Evolutionary conservation across 1,140 invertebrate genomes (phyloP).

Genomic region (Oncopodura yosiiana): DNA sequence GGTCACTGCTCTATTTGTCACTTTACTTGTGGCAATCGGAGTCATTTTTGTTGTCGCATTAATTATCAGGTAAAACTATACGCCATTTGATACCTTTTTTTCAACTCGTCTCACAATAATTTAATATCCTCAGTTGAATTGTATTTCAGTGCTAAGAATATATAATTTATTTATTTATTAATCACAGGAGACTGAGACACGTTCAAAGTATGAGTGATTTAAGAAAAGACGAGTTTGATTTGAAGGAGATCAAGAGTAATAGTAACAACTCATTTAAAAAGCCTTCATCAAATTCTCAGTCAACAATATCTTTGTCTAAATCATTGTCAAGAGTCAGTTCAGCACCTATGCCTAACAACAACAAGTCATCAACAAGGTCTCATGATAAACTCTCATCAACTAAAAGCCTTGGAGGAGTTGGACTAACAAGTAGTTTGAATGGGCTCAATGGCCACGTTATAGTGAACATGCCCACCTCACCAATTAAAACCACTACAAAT

Average conservation of each 20-base stretch:
- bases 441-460: no score
- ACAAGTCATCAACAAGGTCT: no score
- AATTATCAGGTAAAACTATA: slow-evolving; percentile 16
- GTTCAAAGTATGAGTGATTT: slow-evolving; percentile 20
- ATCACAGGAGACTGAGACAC: slow-evolving; percentile 26
- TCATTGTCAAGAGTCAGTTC: no score
- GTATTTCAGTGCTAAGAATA: not conserved
- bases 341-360: no score
- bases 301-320: no score
- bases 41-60: slow-evolving; percentile 25
- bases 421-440: no score
- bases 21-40: slow-evolving; percentile 10
- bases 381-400: no score
- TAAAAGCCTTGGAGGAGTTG: no score
- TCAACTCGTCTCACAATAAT: not conserved
- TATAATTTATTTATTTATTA: not conserved
- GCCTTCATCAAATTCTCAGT: no score
- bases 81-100: not conserved
- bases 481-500: no score
- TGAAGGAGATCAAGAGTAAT: not conserved
- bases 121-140: not conserved
- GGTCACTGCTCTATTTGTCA: slow-evolving; percentile 17
- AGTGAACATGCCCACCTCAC: no score
- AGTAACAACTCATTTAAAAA: not conserved
- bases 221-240: slow-evolving; percentile 1